Evolutionary conservation across 1,140 invertebrate species (phyloP).

Genomic region (Eulimnadia texana): DNA sequence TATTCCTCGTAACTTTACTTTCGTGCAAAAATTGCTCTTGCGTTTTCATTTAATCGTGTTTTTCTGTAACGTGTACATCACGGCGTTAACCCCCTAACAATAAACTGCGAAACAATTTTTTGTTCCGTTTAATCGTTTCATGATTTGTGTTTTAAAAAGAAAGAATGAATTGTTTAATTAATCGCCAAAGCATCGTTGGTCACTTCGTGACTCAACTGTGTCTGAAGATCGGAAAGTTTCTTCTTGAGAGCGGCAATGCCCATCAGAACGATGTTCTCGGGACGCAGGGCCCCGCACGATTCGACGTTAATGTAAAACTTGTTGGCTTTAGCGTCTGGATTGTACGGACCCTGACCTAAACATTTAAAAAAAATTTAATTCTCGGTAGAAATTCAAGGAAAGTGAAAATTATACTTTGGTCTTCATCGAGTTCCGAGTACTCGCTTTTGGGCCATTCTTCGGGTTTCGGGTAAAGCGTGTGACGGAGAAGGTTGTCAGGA

Average conservation of each 20-base stretch:
- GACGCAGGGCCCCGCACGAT: constrained; percentile 79
- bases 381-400: neutral
- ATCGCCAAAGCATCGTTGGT: constrained; percentile 45
- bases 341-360: constrained; percentile 77
- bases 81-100: no score
- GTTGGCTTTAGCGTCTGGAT: constrained; percentile 85
- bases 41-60: no score
- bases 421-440: constrained; percentile 83
- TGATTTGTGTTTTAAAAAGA: no score
- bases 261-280: constrained; percentile 94
- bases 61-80: no score
- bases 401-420: constrained; percentile 40
- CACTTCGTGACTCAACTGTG: constrained; percentile 72
- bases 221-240: constrained; percentile 89
- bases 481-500: constrained; percentile 92
- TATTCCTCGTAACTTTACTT: no score
- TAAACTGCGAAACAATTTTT: no score
- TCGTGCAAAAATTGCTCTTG: no score
- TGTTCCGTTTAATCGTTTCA: no score
- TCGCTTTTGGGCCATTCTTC: constrained; percentile 99
- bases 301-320: constrained; percentile 98
- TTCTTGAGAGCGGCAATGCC: constrained; percentile 85
- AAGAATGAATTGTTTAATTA: constrained; percentile 15
- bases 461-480: constrained; percentile 91
- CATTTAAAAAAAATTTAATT: constrained; percentile 21